These are phyloP conservation scores for Tethea ocularis DNA, from an alignment of 2,888 invertebrate genomes.

Conservation along the genomic window DNA sequence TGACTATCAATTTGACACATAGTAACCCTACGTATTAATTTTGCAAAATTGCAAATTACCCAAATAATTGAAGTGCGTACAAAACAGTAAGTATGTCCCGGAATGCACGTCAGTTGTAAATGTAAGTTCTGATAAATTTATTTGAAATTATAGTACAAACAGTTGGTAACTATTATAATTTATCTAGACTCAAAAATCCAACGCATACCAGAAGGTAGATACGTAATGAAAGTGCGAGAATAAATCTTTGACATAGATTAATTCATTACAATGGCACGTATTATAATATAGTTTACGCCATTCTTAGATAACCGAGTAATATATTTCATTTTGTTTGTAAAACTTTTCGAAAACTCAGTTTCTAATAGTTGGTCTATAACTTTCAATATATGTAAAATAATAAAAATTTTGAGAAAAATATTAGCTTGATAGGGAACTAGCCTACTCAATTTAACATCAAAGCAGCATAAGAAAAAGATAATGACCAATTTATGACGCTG, in stretches of 20 bases:
- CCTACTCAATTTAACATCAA: too few species aligned
- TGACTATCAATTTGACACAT: too few species aligned
- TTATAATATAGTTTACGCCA: not conserved
- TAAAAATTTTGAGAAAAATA: too few species aligned
- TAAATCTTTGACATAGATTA: not conserved
- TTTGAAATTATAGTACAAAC: constrained; percentile 10
- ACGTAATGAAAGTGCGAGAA: not conserved
- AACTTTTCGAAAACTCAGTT: not conserved
- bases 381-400: too few species aligned
- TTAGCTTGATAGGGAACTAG: too few species aligned
- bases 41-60: constrained; percentile 14
- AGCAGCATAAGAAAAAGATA: too few species aligned
- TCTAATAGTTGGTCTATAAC: too few species aligned
- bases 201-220: not conserved
- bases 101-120: not conserved
- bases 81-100: constrained; percentile 4
- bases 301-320: too few species aligned
- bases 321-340: not conserved
- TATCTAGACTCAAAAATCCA: not conserved
- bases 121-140: constrained; percentile 29
- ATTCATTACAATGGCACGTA: not conserved
- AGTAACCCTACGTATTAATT: not conserved
- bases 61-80: constrained; percentile 31
- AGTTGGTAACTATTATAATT: constrained; percentile 1
- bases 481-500: too few species aligned